Conservation (phyloP, 2,888 invertebrate species). For the Ellobium chinense region DNA sequence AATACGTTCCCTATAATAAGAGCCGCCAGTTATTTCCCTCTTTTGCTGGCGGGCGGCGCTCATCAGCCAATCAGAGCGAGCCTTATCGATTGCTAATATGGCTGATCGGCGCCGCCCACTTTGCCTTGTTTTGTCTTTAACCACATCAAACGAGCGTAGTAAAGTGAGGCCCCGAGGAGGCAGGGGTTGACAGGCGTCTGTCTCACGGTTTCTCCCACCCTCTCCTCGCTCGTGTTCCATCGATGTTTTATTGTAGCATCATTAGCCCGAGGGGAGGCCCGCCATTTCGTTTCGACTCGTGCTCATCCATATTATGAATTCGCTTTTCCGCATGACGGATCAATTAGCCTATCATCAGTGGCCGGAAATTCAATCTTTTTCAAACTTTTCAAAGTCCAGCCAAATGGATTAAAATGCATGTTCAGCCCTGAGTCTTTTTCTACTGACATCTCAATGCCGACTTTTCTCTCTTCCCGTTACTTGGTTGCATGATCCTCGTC, state of each 20-base stretch:
- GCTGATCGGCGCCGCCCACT: slow-evolving; percentile 32
- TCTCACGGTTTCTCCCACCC: slow-evolving; percentile 18
- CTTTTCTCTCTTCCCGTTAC: too few species aligned
- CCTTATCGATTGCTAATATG: slow-evolving; percentile 27
- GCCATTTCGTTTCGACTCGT: neutral
- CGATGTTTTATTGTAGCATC: slow-evolving; percentile 14
- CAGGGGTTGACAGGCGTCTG: slow-evolving; percentile 12
- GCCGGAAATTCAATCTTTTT: slow-evolving; percentile 1
- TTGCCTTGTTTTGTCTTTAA: slow-evolving; percentile 12
- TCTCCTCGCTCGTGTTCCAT: neutral
- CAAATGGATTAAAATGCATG: neutral
- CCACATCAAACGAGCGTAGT: slow-evolving; percentile 3
- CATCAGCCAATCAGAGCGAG: slow-evolving; percentile 30
- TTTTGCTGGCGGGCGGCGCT: neutral
- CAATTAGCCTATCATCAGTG: neutral
- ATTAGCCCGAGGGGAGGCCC: slow-evolving; percentile 20
- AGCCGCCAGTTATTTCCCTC: neutral
- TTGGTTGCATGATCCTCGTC: too few species aligned
- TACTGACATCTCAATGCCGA: too few species aligned
- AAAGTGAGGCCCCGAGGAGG: neutral
- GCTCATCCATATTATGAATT: slow-evolving; percentile 14
- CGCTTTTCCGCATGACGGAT: neutral
- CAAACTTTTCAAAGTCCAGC: neutral
- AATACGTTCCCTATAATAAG: slow-evolving; percentile 6
- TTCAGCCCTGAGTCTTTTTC: too few species aligned